Evolutionary conservation across 2,113 vertebrate genomes (phyloP).

Genomic region (Electrona antarctica): DNA sequence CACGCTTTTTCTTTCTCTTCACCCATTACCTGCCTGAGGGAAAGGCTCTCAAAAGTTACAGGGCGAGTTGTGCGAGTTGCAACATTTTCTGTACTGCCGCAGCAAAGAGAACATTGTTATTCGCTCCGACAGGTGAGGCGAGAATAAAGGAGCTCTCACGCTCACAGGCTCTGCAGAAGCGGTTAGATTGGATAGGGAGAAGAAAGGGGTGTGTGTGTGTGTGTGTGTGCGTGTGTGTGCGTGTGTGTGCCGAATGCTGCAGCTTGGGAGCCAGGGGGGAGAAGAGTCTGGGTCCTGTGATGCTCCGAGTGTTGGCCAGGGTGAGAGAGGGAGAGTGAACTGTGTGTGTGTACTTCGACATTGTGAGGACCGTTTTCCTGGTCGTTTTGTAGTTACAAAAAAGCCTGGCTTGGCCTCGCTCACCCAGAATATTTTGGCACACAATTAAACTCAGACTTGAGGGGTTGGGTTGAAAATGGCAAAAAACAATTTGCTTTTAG

Average conservation of each 20-base stretch:
- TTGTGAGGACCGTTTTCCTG: too few relatives aligned
- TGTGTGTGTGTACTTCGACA: too few relatives aligned
- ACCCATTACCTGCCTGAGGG: neutral
- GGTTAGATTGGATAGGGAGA: neutral
- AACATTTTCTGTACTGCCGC: neutral
- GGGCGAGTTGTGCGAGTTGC: slow-evolving; percentile 13
- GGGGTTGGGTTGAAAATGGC: too few relatives aligned
- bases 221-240: too few relatives aligned
- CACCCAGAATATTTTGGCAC: too few relatives aligned
- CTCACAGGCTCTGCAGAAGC: neutral
- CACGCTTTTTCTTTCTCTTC: neutral
- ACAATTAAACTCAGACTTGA: too few relatives aligned
- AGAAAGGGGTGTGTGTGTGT: neutral
- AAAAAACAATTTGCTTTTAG: too few relatives aligned
- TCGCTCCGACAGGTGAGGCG: slow-evolving; percentile 7
- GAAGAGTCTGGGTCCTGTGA: too few relatives aligned
- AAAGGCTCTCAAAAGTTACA: neutral
- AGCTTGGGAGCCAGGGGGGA: too few relatives aligned
- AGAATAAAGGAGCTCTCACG: slow-evolving; percentile 16
- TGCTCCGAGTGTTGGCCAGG: neutral
- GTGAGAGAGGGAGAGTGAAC: neutral
- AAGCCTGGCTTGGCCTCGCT: too few relatives aligned
- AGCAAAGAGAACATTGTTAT: neutral
- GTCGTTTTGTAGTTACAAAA: too few relatives aligned
- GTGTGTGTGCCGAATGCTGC: too few relatives aligned